Percentiles rank a stretch among this genome's conserved stretches.
These are phyloP conservation scores for Sciaenops ocellatus DNA, from an alignment of 2,797 vertebrate species.

Conservation along the genomic window DNA sequence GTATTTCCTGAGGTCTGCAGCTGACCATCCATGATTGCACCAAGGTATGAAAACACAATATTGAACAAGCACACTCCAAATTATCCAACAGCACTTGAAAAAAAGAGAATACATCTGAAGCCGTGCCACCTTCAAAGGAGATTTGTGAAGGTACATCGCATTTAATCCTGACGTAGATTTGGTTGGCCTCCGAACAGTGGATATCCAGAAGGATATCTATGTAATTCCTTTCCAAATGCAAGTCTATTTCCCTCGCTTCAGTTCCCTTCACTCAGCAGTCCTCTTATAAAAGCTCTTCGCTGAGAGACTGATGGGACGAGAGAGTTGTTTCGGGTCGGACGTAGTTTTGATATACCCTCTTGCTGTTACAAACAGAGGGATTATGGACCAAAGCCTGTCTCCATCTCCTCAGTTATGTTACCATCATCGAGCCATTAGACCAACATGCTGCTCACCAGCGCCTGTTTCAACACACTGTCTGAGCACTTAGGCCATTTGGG, in stretches of 20 bases:
- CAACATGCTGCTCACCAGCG: slow-evolving; percentile 20
- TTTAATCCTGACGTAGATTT: slow-evolving; percentile 68
- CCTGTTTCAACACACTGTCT: slow-evolving; percentile 42
- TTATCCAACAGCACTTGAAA: slow-evolving; percentile 5
- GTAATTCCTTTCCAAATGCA: slow-evolving; percentile 59
- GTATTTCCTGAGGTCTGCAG: slow-evolving; percentile 28
- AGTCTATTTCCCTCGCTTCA: slow-evolving; percentile 52
- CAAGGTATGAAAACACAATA: slow-evolving; percentile 26
- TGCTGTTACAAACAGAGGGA: slow-evolving; percentile 69
- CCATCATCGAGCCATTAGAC: slow-evolving; percentile 60
- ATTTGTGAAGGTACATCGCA: slow-evolving; percentile 63
- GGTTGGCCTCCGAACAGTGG: slow-evolving; percentile 53
- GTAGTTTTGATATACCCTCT: slow-evolving; percentile 47
- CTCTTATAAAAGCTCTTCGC: slow-evolving; percentile 48
- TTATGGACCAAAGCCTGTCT: slow-evolving; percentile 56
- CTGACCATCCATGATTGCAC: slow-evolving; percentile 21
- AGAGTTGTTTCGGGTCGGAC: slow-evolving; percentile 41
- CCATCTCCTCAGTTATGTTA: slow-evolving; percentile 58
- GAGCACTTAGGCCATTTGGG: slow-evolving; percentile 37
- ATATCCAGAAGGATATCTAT: slow-evolving; percentile 57
- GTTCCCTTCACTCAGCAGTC: slow-evolving; percentile 38
- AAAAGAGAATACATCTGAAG: slow-evolving; percentile 27
- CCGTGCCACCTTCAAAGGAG: slow-evolving; percentile 39
- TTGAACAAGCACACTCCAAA: slow-evolving; percentile 3
- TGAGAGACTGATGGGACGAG: slow-evolving; percentile 14